Percentiles rank a stretch among this genome's conserved stretches.
Evolutionary conservation across 2,888 invertebrate species (phyloP).

Genomic region (Idaea straminata): DNA sequence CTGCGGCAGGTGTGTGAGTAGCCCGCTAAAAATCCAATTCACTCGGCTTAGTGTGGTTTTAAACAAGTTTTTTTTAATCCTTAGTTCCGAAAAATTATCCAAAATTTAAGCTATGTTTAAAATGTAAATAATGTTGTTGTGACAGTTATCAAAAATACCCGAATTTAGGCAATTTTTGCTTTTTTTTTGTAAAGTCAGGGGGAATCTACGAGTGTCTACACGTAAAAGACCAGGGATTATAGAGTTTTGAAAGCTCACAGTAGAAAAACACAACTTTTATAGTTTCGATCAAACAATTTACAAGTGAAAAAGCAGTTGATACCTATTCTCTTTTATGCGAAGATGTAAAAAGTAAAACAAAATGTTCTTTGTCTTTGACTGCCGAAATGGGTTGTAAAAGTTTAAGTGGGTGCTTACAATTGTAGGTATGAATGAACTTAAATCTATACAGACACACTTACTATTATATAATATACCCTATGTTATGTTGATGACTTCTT

Average conservation of each 20-base stretch:
- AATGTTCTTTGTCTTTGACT: slow-evolving; percentile 29
- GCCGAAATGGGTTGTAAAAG: slow-evolving; percentile 21
- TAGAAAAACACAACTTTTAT: neutral
- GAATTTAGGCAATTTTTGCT: too few relatives aligned
- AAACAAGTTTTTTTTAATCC: too few relatives aligned
- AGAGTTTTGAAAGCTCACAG: neutral
- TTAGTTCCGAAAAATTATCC: too few relatives aligned
- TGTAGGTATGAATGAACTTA: neutral
- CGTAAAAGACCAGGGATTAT: too few relatives aligned
- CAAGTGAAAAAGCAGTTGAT: slow-evolving; percentile 20
- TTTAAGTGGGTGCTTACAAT: slow-evolving; percentile 10
- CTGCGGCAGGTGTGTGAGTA: too few relatives aligned
- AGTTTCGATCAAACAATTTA: slow-evolving; percentile 15
- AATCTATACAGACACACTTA: neutral
- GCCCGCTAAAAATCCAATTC: too few relatives aligned
- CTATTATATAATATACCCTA: neutral
- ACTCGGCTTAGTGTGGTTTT: too few relatives aligned
- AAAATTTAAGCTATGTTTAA: too few relatives aligned
- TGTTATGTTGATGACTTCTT: neutral
- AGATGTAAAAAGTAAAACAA: slow-evolving; percentile 32
- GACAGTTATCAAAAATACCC: too few relatives aligned
- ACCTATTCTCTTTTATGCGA: slow-evolving; percentile 31
- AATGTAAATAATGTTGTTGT: too few relatives aligned
- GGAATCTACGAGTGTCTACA: too few relatives aligned
- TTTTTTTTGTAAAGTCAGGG: too few relatives aligned